Conservation (phyloP, 2,888 invertebrate species). For the Oxyscelio sp. region DNA sequence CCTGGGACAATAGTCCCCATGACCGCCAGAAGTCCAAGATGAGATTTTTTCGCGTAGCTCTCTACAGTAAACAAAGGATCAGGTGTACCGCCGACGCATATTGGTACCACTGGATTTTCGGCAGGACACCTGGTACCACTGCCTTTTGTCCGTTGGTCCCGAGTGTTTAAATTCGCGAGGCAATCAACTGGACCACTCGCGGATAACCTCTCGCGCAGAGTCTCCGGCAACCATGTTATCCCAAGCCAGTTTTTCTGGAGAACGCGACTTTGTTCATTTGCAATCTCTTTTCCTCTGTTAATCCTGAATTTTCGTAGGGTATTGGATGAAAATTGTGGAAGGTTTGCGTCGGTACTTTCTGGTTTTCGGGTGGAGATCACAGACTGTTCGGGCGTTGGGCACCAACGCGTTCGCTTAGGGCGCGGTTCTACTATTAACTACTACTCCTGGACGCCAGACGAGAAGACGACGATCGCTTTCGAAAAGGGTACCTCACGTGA, state of each 20-base stretch:
- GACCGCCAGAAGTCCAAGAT: neutral
- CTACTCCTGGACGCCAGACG: conserved; percentile 70
- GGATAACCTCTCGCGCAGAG: neutral
- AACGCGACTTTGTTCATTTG: conserved; percentile 13
- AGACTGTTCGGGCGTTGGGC: neutral
- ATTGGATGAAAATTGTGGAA: neutral
- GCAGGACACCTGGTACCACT: conserved; percentile 46
- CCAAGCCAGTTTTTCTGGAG: conserved; percentile 6
- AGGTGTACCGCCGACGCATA: conserved; percentile 49
- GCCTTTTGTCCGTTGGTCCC: conserved; percentile 36
- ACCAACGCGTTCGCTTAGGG: conserved; percentile 84
- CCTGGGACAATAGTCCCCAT: conserved; percentile 15
- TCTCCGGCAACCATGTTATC: neutral
- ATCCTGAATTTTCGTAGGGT: neutral
- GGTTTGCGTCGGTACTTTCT: neutral
- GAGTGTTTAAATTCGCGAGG: neutral
- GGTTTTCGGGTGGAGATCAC: conserved; percentile 28
- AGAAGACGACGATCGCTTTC: conserved; percentile 74
- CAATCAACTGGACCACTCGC: neutral
- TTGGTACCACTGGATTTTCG: conserved; percentile 56
- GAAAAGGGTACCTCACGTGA: conserved; percentile 84
- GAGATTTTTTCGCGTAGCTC: neutral
- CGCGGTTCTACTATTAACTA: conserved; percentile 82
- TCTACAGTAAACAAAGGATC: conserved; percentile 41
- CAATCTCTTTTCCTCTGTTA: neutral